Evolutionary conservation across 2,888 invertebrate genomes (phyloP).

Genomic region (Conops quadrifasciatus): DNA sequence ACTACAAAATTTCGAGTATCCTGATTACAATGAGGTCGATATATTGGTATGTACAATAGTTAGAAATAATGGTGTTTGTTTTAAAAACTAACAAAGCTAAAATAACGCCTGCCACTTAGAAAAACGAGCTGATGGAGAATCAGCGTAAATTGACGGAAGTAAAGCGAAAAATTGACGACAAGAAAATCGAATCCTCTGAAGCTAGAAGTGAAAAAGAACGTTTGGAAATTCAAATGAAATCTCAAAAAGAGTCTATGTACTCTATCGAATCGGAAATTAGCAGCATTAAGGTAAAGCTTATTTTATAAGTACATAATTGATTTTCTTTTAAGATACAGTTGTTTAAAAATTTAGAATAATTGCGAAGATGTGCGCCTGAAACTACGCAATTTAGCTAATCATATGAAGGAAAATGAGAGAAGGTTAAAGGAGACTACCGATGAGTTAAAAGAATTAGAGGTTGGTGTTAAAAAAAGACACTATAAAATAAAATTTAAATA

Average conservation of each 20-base stretch:
- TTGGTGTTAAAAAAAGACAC: background rate
- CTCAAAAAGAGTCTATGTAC: conserved; percentile 59
- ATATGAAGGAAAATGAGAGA: conserved; percentile 38
- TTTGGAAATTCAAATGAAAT: conserved; percentile 41
- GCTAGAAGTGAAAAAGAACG: conserved; percentile 40
- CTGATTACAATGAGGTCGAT: conserved; percentile 56
- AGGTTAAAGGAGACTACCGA: conserved; percentile 42
- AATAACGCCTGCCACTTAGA: conserved; percentile 38
- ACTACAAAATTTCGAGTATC: conserved; percentile 58
- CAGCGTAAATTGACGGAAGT: conserved; percentile 55
- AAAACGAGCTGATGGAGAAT: conserved; percentile 64
- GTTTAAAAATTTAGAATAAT: conserved; percentile 41
- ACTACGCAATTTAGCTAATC: conserved; percentile 44
- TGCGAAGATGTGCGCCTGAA: conserved; percentile 46
- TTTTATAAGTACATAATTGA: background rate
- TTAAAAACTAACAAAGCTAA: conserved; percentile 3
- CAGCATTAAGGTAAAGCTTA: conserved; percentile 42
- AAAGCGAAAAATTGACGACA: conserved; percentile 59
- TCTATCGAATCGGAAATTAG: conserved; percentile 58
- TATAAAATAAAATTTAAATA: background rate
- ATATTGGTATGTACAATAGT: conserved; percentile 51
- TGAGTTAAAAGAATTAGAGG: conserved; percentile 39
- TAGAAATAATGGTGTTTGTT: background rate
- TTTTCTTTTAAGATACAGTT: background rate
- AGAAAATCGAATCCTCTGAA: conserved; percentile 50